These are phyloP conservation scores for Stramonita haemastoma DNA, from an alignment of 2,888 invertebrate genomes.

Conservation along the genomic window DNA sequence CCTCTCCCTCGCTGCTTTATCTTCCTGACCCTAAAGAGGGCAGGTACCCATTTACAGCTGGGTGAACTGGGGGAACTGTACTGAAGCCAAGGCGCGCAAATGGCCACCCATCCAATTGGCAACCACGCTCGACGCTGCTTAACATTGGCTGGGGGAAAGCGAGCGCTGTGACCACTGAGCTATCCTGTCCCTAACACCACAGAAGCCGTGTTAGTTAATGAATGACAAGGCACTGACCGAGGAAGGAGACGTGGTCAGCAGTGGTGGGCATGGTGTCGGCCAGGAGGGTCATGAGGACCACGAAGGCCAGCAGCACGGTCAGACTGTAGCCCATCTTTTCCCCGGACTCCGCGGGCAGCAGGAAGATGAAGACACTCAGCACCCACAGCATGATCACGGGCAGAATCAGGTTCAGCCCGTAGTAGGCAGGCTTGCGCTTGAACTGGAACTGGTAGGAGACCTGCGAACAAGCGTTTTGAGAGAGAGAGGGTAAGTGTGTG, in stretches of 20 bases:
- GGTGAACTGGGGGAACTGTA: too few relatives aligned
- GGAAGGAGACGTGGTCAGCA: slow-evolving; percentile 46
- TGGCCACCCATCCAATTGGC: too few relatives aligned
- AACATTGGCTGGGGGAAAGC: too few relatives aligned
- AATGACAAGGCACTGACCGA: slow-evolving; percentile 45
- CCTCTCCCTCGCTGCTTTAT: too few relatives aligned
- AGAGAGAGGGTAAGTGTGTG: too few relatives aligned
- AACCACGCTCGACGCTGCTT: too few relatives aligned
- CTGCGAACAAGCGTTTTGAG: not conserved
- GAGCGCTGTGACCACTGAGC: too few relatives aligned
- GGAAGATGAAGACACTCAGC: slow-evolving; percentile 48
- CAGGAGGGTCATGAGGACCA: slow-evolving; percentile 48
- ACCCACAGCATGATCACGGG: slow-evolving; percentile 46
- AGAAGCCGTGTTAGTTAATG: not conserved
- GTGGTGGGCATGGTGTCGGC: slow-evolving; percentile 51
- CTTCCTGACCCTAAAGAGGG: too few relatives aligned
- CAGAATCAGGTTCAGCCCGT: slow-evolving; percentile 47
- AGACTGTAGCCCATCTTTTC: slow-evolving; percentile 53
- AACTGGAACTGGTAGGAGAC: slow-evolving; percentile 41
- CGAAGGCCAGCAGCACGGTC: slow-evolving; percentile 51
- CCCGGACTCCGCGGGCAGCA: slow-evolving; percentile 51
- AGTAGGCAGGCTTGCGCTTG: slow-evolving; percentile 43
- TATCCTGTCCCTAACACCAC: too few relatives aligned
- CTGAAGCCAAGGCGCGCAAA: too few relatives aligned
- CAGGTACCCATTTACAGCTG: too few relatives aligned